phyloP scores from a whole-genome alignment of 2,888 invertebrate species.

The Drosophila acutilabella region DNA sequence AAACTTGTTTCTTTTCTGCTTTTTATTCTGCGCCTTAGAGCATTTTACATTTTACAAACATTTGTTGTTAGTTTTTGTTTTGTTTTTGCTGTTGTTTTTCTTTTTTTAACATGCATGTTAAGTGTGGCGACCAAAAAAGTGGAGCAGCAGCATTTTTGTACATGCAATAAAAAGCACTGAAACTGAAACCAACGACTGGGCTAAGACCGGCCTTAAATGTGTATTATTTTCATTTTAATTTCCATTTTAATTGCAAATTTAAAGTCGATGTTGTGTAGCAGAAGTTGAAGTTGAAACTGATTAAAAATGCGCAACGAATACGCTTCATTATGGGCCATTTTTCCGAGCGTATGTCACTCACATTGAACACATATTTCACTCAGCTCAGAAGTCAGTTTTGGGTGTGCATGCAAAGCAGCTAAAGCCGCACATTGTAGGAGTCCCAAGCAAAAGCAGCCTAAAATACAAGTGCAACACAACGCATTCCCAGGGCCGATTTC shows the following conservation, averaged over 20 bases:
- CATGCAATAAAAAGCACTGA: slow-evolving; percentile 31
- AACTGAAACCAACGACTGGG: slow-evolving; percentile 41
- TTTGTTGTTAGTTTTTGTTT: slow-evolving; percentile 37
- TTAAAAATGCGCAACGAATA: slow-evolving; percentile 76
- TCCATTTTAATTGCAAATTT: slow-evolving; percentile 78
- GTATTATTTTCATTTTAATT: slow-evolving; percentile 79
- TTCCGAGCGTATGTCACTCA: slow-evolving; percentile 65
- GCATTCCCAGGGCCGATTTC: slow-evolving; percentile 79
- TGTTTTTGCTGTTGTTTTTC: slow-evolving; percentile 2
- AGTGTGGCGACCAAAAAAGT: slow-evolving; percentile 53
- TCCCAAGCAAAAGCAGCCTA: slow-evolving; percentile 38
- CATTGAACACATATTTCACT: slow-evolving; percentile 73
- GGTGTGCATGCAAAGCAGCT: slow-evolving; percentile 67
- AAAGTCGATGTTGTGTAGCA: background rate
- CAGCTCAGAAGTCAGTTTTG: slow-evolving; percentile 38
- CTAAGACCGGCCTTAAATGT: slow-evolving; percentile 60
- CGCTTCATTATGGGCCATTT: slow-evolving; percentile 79
- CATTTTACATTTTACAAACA: slow-evolving; percentile 66
- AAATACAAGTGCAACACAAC: slow-evolving; percentile 80
- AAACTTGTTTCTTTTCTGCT: slow-evolving; percentile 51
- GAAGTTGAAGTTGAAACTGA: slow-evolving; percentile 39
- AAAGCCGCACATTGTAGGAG: slow-evolving; percentile 39
- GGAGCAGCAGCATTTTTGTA: slow-evolving; percentile 60
- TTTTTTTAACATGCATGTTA: slow-evolving; percentile 57
- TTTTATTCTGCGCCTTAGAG: slow-evolving; percentile 26